These are phyloP conservation scores for Austrolebias charrua DNA, from an alignment of 2,797 vertebrate genomes.

Conservation along the genomic window DNA sequence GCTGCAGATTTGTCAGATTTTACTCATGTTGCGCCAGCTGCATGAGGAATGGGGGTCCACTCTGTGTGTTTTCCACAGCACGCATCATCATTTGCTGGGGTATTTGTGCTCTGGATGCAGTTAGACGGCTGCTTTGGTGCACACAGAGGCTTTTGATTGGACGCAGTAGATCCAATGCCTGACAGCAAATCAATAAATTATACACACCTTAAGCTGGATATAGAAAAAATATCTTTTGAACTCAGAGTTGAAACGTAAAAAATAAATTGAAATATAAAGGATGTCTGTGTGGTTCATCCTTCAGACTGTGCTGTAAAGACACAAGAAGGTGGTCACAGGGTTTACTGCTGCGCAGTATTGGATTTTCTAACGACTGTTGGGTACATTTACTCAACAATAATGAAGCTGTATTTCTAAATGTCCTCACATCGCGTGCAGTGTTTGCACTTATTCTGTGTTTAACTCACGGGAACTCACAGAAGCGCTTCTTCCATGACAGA, in stretches of 20 bases:
- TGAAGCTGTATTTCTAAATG: conserved; percentile 36
- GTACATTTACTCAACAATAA: conserved; percentile 63
- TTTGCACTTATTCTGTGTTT: conserved; percentile 26
- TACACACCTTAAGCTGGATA: conserved; percentile 59
- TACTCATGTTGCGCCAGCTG: conserved; percentile 33
- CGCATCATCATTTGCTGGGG: conserved; percentile 52
- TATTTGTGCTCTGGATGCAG: conserved; percentile 38
- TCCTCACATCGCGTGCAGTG: conserved; percentile 24
- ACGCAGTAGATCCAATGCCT: conserved; percentile 57
- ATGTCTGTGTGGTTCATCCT: conserved; percentile 64
- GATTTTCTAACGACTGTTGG: conserved; percentile 37
- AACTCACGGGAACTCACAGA: conserved; percentile 3
- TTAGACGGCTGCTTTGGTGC: conserved; percentile 41
- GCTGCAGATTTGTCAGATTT: conserved; percentile 31
- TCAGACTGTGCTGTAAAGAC: conserved; percentile 65
- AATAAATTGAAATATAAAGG: conserved; percentile 55
- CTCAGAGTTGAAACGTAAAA: conserved; percentile 63
- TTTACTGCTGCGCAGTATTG: conserved; percentile 58
- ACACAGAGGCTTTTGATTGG: conserved; percentile 53
- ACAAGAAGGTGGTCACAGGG: conserved; percentile 64
- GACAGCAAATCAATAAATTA: conserved; percentile 75
- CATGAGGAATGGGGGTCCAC: conserved; percentile 42
- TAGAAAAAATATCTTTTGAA: conserved; percentile 62
- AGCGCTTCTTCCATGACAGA: conserved; percentile 12
- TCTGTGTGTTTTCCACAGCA: conserved; percentile 40